Conservation (phyloP, 2,888 invertebrate genomes). For the Pyralis farinalis region DNA sequence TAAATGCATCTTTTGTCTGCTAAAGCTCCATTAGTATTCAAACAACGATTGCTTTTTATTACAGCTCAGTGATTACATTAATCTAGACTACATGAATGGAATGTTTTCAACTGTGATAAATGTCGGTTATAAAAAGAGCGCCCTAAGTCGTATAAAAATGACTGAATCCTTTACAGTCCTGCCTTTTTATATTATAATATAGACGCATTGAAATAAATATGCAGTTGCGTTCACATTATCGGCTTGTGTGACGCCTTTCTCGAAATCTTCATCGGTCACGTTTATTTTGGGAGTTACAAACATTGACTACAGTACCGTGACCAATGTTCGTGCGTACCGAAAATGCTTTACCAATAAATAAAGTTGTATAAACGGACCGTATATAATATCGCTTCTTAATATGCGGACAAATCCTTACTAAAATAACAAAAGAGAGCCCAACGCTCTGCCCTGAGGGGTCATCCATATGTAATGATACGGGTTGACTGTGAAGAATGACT, state of each 20-base stretch:
- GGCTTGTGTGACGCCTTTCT: conserved; percentile 56
- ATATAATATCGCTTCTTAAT: background rate
- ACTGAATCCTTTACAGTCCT: conserved; percentile 15
- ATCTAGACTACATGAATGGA: too few relatives aligned
- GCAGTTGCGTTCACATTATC: conserved; percentile 44
- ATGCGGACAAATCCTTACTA: background rate
- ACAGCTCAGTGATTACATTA: too few relatives aligned
- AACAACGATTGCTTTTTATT: background rate
- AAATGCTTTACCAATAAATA: conserved; percentile 13
- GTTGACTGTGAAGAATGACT: conserved; percentile 3
- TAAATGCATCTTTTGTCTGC: conserved; percentile 1
- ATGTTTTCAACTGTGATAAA: too few relatives aligned
- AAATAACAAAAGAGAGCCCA: background rate
- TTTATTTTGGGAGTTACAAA: conserved; percentile 61
- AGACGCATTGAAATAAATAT: conserved; percentile 18
- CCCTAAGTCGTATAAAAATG: too few relatives aligned
- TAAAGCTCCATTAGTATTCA: background rate
- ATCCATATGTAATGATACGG: conserved; percentile 3
- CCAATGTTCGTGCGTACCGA: conserved; percentile 19
- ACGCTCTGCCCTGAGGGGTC: background rate
- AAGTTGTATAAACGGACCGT: conserved; percentile 1
- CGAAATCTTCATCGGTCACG: conserved; percentile 56
- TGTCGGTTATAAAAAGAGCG: too few relatives aligned
- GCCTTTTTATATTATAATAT: background rate
- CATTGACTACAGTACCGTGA: conserved; percentile 31